Evolutionary conservation across 2,113 vertebrate species (phyloP).

Genomic region (Andinoacara biseriatus): DNA sequence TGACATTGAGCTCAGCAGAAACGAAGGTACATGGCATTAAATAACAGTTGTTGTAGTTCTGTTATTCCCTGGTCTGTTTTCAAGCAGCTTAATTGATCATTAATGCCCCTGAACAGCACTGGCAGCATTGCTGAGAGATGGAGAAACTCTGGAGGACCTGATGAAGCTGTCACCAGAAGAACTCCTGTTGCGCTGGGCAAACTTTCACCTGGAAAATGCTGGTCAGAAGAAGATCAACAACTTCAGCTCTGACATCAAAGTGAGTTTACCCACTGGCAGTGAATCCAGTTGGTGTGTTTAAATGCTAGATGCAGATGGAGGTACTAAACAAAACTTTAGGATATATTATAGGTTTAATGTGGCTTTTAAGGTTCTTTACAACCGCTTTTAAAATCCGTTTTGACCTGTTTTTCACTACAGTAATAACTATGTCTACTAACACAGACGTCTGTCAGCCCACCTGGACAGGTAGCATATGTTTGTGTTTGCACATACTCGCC

Average conservation of each 20-base stretch:
- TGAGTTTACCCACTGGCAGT: constrained; percentile 38
- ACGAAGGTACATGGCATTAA: constrained; percentile 86
- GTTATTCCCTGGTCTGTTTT: constrained; percentile 8
- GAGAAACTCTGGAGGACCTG: constrained; percentile 95
- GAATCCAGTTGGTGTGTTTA: background rate
- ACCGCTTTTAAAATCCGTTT: background rate
- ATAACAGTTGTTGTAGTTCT: background rate
- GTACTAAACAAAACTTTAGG: background rate
- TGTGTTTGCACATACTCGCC: constrained; percentile 29
- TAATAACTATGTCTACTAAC: background rate
- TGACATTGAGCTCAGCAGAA: constrained; percentile 95
- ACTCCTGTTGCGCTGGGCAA: constrained; percentile 95
- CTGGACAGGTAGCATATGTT: background rate
- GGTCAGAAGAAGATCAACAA: constrained; percentile 94
- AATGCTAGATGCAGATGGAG: background rate
- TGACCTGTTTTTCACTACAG: background rate
- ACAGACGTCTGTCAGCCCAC: constrained; percentile 25
- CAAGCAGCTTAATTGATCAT: constrained; percentile 27
- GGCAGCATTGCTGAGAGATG: constrained; percentile 93
- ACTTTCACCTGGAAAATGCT: constrained; percentile 95
- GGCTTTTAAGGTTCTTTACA: background rate
- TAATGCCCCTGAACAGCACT: constrained; percentile 79
- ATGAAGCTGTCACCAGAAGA: constrained; percentile 98
- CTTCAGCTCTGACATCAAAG: constrained; percentile 96
- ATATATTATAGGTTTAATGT: constrained; percentile 3